Conservation (phyloP, 2,888 invertebrate genomes). For the Willowsia nigromaculata region DNA sequence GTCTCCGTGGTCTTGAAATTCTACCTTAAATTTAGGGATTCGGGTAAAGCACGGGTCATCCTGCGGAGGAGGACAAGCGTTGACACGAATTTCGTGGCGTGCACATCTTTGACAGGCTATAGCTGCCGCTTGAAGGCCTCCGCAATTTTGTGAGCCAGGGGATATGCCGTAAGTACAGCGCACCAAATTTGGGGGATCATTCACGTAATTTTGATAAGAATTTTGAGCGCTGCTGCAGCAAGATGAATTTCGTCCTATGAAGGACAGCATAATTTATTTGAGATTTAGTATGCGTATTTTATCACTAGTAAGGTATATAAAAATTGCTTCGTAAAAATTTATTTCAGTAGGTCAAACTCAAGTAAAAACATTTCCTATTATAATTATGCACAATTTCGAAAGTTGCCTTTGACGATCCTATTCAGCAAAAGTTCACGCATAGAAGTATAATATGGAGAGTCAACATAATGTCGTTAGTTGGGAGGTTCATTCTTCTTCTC, state of each 20-base stretch:
- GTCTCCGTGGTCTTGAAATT: not conserved
- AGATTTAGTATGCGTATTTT: too few species aligned
- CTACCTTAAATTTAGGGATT: not conserved
- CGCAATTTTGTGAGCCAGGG: not conserved
- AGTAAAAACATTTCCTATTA: too few species aligned
- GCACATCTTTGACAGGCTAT: slow-evolving; percentile 5
- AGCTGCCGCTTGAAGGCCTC: not conserved
- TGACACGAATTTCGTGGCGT: not conserved
- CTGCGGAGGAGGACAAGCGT: not conserved
- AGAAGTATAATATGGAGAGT: too few species aligned
- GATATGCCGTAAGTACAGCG: not conserved
- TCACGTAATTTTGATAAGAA: not conserved
- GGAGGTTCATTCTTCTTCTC: too few species aligned
- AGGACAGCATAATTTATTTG: too few species aligned
- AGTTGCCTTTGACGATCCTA: too few species aligned
- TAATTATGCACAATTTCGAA: too few species aligned
- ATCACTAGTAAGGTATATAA: too few species aligned
- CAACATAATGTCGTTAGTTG: too few species aligned
- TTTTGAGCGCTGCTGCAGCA: not conserved
- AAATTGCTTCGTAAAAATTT: too few species aligned
- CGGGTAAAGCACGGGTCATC: slow-evolving; percentile 7
- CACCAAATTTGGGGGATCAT: not conserved
- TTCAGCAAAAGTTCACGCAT: too few species aligned
- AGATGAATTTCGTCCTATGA: not conserved
- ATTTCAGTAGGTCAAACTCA: too few species aligned